phyloP scores from a whole-genome alignment of 2,888 invertebrate genomes.

The Augiades crinisus region DNA sequence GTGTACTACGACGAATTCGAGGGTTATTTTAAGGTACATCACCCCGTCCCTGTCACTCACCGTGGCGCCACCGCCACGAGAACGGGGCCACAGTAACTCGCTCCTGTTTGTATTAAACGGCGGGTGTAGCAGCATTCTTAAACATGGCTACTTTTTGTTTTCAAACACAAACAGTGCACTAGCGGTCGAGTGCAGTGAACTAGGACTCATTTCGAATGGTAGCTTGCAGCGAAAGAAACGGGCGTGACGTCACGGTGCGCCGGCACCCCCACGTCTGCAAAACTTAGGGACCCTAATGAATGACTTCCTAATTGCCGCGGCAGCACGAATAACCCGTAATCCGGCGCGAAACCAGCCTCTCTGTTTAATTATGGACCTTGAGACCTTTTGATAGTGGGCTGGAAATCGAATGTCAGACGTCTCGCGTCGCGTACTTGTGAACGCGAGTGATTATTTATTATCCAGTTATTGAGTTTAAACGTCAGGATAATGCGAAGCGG shows the following conservation, averaged over 20 bases:
- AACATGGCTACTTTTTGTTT: conserved; percentile 64
- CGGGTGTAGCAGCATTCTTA: conserved; percentile 59
- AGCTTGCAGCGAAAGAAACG: conserved; percentile 56
- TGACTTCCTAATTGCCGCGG: conserved; percentile 80
- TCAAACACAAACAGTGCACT: conserved; percentile 41
- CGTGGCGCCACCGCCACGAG: conserved; percentile 66
- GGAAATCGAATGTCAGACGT: conserved; percentile 67
- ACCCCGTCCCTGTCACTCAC: conserved; percentile 67
- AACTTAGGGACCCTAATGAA: conserved; percentile 81
- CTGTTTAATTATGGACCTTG: conserved; percentile 73
- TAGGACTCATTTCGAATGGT: conserved; percentile 48
- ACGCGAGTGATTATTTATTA: conserved; percentile 50
- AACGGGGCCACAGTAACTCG: conserved; percentile 54
- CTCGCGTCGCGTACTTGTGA: conserved; percentile 61
- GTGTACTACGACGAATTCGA: conserved; percentile 62
- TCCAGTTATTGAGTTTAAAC: conserved; percentile 49
- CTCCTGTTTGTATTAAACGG: conserved; percentile 67
- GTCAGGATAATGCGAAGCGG: conserved; percentile 38
- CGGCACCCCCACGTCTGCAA: conserved; percentile 80
- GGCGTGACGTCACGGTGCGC: conserved; percentile 62
- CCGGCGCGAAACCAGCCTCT: conserved; percentile 61
- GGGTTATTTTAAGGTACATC: conserved; percentile 74
- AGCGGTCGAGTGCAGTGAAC: conserved; percentile 44
- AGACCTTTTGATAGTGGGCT: conserved; percentile 65
- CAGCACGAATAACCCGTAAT: conserved; percentile 73